Conservation (phyloP, 1,140 invertebrate genomes). For the Lanistes nyassanus region DNA sequence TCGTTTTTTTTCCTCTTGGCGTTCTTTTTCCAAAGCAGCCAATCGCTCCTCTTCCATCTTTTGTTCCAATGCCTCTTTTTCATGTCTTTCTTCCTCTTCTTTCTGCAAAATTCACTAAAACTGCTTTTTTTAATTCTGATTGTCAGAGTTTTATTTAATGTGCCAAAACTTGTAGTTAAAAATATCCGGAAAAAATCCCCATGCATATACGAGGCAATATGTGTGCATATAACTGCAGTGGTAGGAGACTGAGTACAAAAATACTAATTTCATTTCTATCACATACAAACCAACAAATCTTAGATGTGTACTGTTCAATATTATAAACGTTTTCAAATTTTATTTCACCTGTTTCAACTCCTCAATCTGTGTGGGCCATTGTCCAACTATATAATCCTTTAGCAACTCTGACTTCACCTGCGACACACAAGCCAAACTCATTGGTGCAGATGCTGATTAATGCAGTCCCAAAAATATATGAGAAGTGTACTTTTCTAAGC, state of each 20-base stretch:
- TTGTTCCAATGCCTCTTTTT: constrained; percentile 52
- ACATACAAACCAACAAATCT: neutral
- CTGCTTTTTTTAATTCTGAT: no score
- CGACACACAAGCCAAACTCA: constrained; percentile 14
- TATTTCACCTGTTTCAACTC: constrained; percentile 56
- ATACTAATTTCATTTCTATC: neutral
- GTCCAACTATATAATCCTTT: constrained; percentile 57
- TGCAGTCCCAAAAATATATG: neutral
- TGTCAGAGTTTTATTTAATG: no score
- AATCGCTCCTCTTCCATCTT: constrained; percentile 60
- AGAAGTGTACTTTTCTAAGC: neutral
- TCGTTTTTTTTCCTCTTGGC: constrained; percentile 51
- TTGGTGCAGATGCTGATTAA: neutral
- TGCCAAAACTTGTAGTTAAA: no score
- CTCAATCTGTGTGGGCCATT: constrained; percentile 59
- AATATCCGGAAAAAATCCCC: no score
- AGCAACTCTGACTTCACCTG: constrained; percentile 58
- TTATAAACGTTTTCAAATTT: no score
- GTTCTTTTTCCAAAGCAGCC: constrained; percentile 52
- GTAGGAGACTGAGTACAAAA: neutral
- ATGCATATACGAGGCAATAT: neutral
- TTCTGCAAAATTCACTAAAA: constrained; percentile 50
- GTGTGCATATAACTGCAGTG: neutral
- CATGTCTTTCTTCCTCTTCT: constrained; percentile 50
- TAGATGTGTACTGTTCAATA: neutral